A percentile compares a stretch with the other conserved stretches of the same genome.
Evolutionary conservation across 2,113 vertebrate species (phyloP).

Genomic region (Eclectus roratus): DNA sequence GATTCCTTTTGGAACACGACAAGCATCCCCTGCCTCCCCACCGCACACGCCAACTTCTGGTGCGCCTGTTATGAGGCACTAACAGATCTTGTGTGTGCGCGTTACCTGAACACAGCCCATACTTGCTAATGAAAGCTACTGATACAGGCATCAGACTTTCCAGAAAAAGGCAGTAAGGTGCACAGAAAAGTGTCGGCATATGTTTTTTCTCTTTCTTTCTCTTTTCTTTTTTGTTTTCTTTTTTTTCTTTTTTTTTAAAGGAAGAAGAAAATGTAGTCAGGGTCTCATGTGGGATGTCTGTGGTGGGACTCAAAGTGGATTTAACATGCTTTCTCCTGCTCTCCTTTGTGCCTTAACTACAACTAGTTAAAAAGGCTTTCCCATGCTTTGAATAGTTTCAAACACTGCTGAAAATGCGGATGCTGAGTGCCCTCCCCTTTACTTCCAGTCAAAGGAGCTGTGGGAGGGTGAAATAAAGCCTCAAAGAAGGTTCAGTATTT

Average conservation of each 20-base stretch:
- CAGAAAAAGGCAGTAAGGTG: background rate
- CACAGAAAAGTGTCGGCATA: background rate
- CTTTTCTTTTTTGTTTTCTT: too few species aligned
- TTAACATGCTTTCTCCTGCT: background rate
- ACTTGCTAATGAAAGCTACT: accelerated
- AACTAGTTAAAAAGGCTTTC: background rate
- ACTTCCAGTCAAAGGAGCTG: background rate
- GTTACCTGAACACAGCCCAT: accelerated
- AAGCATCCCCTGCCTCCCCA: accelerated
- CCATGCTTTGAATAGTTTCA: background rate
- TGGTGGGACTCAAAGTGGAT: background rate
- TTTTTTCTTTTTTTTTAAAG: background rate
- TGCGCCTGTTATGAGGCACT: accelerated
- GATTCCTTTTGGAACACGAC: background rate
- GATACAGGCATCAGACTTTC: accelerated
- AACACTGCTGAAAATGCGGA: background rate
- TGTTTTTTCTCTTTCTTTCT: background rate
- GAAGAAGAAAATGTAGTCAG: background rate
- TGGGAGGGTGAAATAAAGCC: background rate
- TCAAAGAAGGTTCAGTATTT: background rate
- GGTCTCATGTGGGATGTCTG: background rate
- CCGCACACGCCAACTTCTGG: background rate
- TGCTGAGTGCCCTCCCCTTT: background rate
- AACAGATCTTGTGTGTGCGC: accelerated
- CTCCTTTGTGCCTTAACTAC: background rate